Conservation (phyloP, 2,888 invertebrate genomes). For the Abrostola tripartita region DNA sequence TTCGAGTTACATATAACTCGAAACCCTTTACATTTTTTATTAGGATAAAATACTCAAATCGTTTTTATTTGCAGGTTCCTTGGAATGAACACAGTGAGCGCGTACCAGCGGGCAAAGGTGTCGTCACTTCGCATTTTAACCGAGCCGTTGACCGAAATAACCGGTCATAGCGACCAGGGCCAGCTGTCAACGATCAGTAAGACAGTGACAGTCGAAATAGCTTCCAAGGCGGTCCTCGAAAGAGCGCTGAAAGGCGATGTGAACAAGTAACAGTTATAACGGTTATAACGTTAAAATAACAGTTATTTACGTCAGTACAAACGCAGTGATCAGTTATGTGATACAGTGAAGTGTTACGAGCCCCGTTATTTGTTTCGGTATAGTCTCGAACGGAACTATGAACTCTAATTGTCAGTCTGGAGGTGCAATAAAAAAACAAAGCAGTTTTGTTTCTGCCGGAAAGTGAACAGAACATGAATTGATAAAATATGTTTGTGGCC, state of each 20-base stretch:
- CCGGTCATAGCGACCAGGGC: constrained; percentile 60
- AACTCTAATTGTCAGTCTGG: constrained; percentile 12
- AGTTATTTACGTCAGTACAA: constrained; percentile 51
- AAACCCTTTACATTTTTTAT: too few species aligned
- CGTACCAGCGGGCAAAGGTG: constrained; percentile 97
- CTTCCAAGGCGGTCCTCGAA: constrained; percentile 79
- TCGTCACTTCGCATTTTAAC: constrained; percentile 93
- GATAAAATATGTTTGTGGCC: constrained; percentile 12
- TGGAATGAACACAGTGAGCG: constrained; percentile 95
- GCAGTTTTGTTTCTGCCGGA: not conserved
- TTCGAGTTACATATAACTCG: too few species aligned
- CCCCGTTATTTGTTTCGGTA: constrained; percentile 42
- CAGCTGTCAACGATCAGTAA: constrained; percentile 84
- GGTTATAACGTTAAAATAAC: constrained; percentile 24
- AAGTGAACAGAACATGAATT: not conserved
- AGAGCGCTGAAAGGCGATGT: constrained; percentile 79
- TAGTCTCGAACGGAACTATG: not conserved
- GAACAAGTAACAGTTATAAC: constrained; percentile 57
- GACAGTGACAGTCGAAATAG: constrained; percentile 85
- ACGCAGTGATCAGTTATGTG: constrained; percentile 59
- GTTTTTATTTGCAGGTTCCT: constrained; percentile 89
- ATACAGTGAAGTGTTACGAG: constrained; percentile 49
- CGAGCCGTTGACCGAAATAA: constrained; percentile 63
- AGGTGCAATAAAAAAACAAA: not conserved
- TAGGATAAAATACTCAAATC: too few species aligned